Conservation (phyloP, 23 tunicate species). For the Clavelina lepadiformis region DNA sequence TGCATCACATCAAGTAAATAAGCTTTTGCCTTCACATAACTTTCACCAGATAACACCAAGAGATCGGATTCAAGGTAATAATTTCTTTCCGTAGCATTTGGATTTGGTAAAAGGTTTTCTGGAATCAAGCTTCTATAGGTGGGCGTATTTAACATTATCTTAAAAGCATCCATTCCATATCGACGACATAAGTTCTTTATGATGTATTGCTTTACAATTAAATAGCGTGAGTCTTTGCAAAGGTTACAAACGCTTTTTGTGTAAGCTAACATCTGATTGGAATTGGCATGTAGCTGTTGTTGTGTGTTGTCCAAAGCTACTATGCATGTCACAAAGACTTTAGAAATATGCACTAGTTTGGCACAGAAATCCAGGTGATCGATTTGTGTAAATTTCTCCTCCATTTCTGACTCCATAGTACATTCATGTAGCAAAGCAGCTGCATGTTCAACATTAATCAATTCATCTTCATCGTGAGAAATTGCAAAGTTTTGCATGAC, state of each 20-base stretch:
- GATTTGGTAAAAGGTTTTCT: slow-evolving; percentile 11
- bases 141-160: slow-evolving; percentile 16
- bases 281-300: not conserved
- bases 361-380: slow-evolving; percentile 32
- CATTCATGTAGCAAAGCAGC: slow-evolving; percentile 11
- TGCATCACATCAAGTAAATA: slow-evolving; percentile 3
- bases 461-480: not conserved
- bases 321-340: slow-evolving; percentile 14
- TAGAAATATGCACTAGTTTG: slow-evolving; percentile 13
- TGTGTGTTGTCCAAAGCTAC: not conserved
- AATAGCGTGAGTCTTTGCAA: not conserved
- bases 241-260: not conserved
- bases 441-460: slow-evolving; percentile 1
- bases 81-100: not conserved
- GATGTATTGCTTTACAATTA: slow-evolving; percentile 19
- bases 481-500: not conserved
- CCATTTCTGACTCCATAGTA: not conserved
- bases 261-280: not conserved
- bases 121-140: slow-evolving; percentile 17
- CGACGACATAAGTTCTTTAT: slow-evolving; percentile 32
- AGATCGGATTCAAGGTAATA: slow-evolving; percentile 7
- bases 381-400: slow-evolving; percentile 16
- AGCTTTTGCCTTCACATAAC: slow-evolving; percentile 7
- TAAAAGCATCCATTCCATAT: slow-evolving; percentile 22
- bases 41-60: slow-evolving; percentile 21